Percentiles rank a stretch among this genome's conserved stretches.
These are phyloP conservation scores for Turnix velox DNA, from an alignment of 2,113 vertebrate species.

Conservation along the genomic window DNA sequence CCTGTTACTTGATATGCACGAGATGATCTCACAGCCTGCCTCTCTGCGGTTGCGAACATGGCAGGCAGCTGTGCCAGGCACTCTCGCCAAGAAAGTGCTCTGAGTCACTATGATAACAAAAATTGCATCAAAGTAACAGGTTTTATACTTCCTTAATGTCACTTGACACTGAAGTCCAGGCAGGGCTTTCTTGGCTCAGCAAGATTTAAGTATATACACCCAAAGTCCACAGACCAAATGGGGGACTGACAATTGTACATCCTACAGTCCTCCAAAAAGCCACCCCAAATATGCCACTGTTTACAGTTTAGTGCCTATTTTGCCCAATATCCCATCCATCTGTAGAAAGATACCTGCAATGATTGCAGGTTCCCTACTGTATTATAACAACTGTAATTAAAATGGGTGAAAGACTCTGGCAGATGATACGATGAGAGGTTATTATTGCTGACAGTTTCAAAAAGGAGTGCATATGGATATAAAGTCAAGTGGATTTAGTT, in stretches of 20 bases:
- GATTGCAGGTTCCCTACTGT: not conserved
- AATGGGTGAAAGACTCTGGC: not conserved
- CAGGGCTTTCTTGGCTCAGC: not conserved
- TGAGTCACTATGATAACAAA: not conserved
- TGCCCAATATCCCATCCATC: fast-evolving
- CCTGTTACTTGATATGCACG: not conserved
- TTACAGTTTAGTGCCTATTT: not conserved
- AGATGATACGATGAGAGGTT: not conserved
- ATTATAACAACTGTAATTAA: not conserved
- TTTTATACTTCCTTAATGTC: not conserved
- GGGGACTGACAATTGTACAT: not conserved
- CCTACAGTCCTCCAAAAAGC: not conserved
- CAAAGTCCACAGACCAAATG: not conserved
- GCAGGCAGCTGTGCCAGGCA: not conserved
- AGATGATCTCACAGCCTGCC: not conserved
- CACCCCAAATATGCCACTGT: not conserved
- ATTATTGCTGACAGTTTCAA: not conserved
- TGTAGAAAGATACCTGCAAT: not conserved
- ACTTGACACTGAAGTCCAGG: not conserved
- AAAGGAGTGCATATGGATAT: not conserved
- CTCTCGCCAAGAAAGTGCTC: constrained; percentile 10
- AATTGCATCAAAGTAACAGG: not conserved
- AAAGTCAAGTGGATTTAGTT: not conserved
- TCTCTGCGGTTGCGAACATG: not conserved
- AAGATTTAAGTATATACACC: not conserved